Base-by-base conservation (phyloP, 2,113 vertebrate genomes). In the Myrmecophaga tridactyla region DNA sequence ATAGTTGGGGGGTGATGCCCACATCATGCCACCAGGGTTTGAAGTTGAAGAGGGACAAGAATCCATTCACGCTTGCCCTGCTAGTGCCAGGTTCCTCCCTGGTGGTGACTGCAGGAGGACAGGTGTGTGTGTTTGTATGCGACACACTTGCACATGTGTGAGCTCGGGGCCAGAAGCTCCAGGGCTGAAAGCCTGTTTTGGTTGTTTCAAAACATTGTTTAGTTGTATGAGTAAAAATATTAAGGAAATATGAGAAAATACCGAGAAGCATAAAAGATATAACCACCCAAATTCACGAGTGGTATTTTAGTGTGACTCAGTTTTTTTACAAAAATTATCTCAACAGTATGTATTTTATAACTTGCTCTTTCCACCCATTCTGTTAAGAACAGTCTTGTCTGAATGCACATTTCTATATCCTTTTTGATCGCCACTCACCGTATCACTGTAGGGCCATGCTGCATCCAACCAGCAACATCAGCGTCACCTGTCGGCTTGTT, bases 351-450 rank as follows among this genome's bases (percentile, higher is more conserved):
- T 34, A 7, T 5, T 51, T 75, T 21, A 7, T 27, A n/a, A 39
- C 9, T 15, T 14, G 17, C 51, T 73, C 67, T 62, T 39, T 62
- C 41, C 39, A 51, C 41, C 53, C 6, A 17, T 20, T n/a, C 39
- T 69, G 18, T 81, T 25, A n/a, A 77, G 25, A 39, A 58, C 5
- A 13, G 10, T 56, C 72, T 63, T 56, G 14, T 60, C 65, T 27
- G 4, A 6, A 43, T 2, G 18, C 1, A 1, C 14, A 4, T 6
- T 6, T 29, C 51, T 25, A 9, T 23, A 4, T 4, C 51, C 41
- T 34, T 77, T 7, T 6, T 11, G 21, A 5, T 4, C 2, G 63
- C 13, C 2, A 4, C 12, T 48, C 36, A 14, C 62, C 72, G n/a
- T 43, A 3, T 53, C 3, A 15, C 21, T 43, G 2, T 1, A 23